Base-by-base conservation (phyloP, 1,140 invertebrate species). In the Lepidostoma basale region DNA sequence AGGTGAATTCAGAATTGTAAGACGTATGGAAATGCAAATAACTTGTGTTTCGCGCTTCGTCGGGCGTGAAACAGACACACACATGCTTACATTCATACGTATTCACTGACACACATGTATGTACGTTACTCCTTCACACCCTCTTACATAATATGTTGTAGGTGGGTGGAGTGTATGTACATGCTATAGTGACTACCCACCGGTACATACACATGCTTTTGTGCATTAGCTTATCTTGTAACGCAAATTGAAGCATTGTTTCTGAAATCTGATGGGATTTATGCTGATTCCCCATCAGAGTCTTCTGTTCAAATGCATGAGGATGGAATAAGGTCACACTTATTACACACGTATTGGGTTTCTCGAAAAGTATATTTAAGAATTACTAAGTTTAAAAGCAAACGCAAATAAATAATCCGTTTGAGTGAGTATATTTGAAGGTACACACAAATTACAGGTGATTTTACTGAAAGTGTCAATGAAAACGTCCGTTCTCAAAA, bases 191-290 rank as follows among this genome's bases (percentile, higher is more conserved):
- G n/a, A n/a, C n/a, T n/a, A n/a, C n/a, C n/a, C n/a, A n/a, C n/a
- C 20, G 44, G 23, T 22, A 22, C 2, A 8, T 49, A 23, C 45
- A 49, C 5, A 12, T 49, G 45, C 45, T 49, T 33, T 30, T 33
- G 49, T 54, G 49, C 49, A 54, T 54, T 54, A 54, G 49, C 25
- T 33, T 28, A 54, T 54, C 26, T 54, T 28, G 49, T 54, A 54
- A 12, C 12, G 25, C 14, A 54, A 54, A 54, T 54, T 33, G 49
- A 54, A 54, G 25, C 20, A 54, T 54, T 54, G 49, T 54, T 28
- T 54, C 25, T 16, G 49, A 54, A 54, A 54, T 54, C 49, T 14
- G 49, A 54, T 54, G 14, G 25, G 49, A 54, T 54, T 54, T 54
- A 54, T 33, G 49, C 49, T 54, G 26, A 54, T 54, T 30, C 10